Base-by-base conservation (phyloP, 2,888 invertebrate species). In the Cerceris rybyensis region DNA sequence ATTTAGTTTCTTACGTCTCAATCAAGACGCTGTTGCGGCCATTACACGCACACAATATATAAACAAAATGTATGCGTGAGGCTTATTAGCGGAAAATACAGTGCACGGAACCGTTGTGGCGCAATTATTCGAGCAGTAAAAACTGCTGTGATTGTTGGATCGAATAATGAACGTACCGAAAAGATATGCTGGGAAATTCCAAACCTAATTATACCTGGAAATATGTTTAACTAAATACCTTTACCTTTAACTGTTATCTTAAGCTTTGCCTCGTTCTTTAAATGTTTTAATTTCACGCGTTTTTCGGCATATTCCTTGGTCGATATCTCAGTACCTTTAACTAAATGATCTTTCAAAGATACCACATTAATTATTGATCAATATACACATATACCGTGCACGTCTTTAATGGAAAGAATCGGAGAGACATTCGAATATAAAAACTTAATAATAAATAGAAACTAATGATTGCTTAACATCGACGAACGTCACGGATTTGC, bases 1-100 rank as follows among this genome's bases (percentile, higher is more conserved):
- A 65, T 65, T 65, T 55, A 13, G 63, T 42, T 63, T 61, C 68
- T 68, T 50, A 52, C 63, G 61, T 69, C 58, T 43, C 64, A 70
- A 70, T 42, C 14, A 8, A 17, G 9, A 57, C 61, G 28, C 16
- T 39, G 28, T 16, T 42, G 64, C 41, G 16, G 11, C 11, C 46
- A n/a, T 11, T 50, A 50, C 50, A 50, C 41, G 17, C 57, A 17
- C 55, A 42, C 11, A 59, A 59, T 49, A 42, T 46, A 46, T 46
- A 46, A 8, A 11, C 11, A 46, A 46, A 11, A 46, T 11, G 8
- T 11, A 11, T 11, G 46, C 46, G 46, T 46, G 46, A 46, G 11
- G 46, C 46, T 46, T 46, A 50, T 50, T 50, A 50, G 11, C n/a
- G n/a, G 50, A n/a, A n/a, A n/a, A 11, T n/a, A 50, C n/a, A n/a